These are phyloP conservation scores for Nebria brevicollis DNA, from an alignment of 2,888 invertebrate species.

Conservation along the genomic window DNA sequence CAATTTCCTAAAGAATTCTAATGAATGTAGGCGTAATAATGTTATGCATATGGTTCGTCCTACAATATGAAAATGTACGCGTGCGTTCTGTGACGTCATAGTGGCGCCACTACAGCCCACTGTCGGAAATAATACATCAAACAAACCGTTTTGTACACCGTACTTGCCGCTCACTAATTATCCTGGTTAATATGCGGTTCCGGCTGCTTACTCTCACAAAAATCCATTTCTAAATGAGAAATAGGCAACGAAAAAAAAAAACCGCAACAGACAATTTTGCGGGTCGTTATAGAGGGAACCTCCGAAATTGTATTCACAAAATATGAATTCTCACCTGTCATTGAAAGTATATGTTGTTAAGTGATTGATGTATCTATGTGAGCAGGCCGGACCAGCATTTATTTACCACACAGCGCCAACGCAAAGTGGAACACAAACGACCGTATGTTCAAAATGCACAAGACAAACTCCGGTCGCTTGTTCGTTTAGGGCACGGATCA, in stretches of 20 bases:
- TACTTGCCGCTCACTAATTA: constrained; percentile 43
- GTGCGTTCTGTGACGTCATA: background rate
- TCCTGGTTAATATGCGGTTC: constrained; percentile 40
- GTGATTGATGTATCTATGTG: constrained; percentile 59
- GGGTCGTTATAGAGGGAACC: constrained; percentile 34
- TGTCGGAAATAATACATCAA: constrained; percentile 46
- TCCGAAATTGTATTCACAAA: constrained; percentile 48
- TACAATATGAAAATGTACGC: background rate
- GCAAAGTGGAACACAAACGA: background rate
- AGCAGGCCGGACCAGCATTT: constrained; percentile 51
- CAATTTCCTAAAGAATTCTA: background rate
- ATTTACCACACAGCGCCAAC: constrained; percentile 48
- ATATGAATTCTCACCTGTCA: constrained; percentile 58
- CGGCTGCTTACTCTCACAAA: constrained; percentile 25
- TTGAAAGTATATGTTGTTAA: constrained; percentile 59
- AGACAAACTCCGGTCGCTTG: background rate
- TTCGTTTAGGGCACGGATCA: no score
- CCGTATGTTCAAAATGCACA: background rate
- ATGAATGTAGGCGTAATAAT: background rate
- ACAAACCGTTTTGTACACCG: constrained; percentile 33
- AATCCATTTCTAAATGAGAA: constrained; percentile 7
- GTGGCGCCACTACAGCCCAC: constrained; percentile 36
- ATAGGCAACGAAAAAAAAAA: background rate
- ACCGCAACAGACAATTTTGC: constrained; percentile 41
- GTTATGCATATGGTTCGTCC: background rate